Evolutionary conservation across 2,113 vertebrate species (phyloP), one percentile per base, ranked within the genome.

Genomic region (Lepidothrix coronata): DNA sequence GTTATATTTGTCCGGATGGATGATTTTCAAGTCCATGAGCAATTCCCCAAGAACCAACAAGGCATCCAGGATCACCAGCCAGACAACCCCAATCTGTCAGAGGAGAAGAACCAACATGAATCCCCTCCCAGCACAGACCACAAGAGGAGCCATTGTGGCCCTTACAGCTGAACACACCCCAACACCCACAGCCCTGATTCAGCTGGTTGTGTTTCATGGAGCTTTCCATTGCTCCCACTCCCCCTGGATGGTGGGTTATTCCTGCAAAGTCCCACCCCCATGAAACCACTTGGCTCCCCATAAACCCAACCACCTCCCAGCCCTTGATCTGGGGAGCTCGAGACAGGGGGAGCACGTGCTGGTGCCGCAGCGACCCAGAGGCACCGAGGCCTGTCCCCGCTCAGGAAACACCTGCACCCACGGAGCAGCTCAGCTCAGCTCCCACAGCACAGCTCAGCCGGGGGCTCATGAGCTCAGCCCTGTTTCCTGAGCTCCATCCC

Each of bases 1-100:
- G 11, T 98, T 91, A 0, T 97, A 96, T 55, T 98, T 93, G 82
- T 99, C 98, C 0, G 98, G 85, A 49, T 96, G 21, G 78, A 99
- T 99, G 93, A 99, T 98, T 46, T 98, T 96, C 94, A 99, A 95
- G 88, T 99, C 99, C 79, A 99, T 97, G 2, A 99, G 98, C 93
- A 99, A 92, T 78, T 99, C 99, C 3, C 98, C 98, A 0, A 99
- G 97, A 19, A 99, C 99, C 96, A 99, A 97, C 52, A 99, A 74
- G 33, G 99, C 99, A 28, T 99, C 99, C 97, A 99, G 89, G 81
- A 99, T 62, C 6, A 99, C 99, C 96, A 99, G 79, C 97, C 97
- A 98, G 76, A 99, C 99, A 93, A 99, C 95, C 59, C 97, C 5
- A 5, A 99, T 97, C 99, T 99, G 96, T 28, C 11, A 10, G 75